Percentiles rank a stretch among this genome's conserved stretches.
Evolutionary conservation across 2,888 invertebrate genomes (phyloP).

Genomic region (Terebella lapidaria): DNA sequence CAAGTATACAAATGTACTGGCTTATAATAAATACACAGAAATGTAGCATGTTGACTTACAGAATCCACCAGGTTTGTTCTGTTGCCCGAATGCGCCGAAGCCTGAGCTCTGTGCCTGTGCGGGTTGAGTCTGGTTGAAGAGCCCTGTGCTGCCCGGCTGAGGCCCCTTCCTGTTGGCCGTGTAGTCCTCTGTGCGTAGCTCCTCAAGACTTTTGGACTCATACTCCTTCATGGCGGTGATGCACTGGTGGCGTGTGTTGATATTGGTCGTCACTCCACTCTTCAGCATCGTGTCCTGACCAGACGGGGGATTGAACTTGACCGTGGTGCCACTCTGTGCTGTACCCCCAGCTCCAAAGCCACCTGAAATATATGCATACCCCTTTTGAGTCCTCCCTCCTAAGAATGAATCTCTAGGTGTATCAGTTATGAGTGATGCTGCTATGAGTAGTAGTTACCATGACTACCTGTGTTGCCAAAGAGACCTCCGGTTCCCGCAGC

Average conservation of each 20-base stretch:
- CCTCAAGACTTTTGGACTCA: slow-evolving; percentile 85
- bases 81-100: neutral
- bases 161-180: slow-evolving; percentile 71
- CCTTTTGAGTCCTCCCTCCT: no score
- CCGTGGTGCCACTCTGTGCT: slow-evolving; percentile 38
- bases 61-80: slow-evolving; percentile 11
- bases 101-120: slow-evolving; percentile 14
- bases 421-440: no score
- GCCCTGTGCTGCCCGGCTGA: slow-evolving; percentile 1
- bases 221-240: slow-evolving; percentile 99
- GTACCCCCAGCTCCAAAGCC: no score
- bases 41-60: neutral
- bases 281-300: slow-evolving; percentile 74
- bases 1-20: neutral
- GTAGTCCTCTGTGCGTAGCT: slow-evolving; percentile 90
- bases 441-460: no score
- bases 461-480: no score
- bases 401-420: no score
- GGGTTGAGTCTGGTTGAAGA: slow-evolving; percentile 13
- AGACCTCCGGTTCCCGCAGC: neutral
- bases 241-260: slow-evolving; percentile 91
- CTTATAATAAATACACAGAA: neutral
- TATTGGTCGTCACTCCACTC: slow-evolving; percentile 71
- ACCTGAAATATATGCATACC: no score
- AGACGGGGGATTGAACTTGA: slow-evolving; percentile 80